Conservation (phyloP, 53 echinoderm and acorn worm species). For the Holothuria scabra region DNA sequence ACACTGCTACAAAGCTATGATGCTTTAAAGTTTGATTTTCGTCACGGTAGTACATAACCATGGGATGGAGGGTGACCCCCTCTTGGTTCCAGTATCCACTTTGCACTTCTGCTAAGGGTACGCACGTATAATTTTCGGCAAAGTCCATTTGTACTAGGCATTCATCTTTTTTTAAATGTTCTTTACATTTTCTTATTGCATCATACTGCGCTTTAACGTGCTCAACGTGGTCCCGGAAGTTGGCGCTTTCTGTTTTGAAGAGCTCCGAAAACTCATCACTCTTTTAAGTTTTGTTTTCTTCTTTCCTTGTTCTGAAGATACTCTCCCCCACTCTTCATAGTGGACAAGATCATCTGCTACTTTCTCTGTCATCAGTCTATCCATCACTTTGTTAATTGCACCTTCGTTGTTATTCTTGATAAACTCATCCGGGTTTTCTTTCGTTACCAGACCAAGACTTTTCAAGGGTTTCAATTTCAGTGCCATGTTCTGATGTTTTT, state of each 20-base stretch:
- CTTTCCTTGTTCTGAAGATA: neutral
- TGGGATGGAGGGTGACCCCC: constrained; percentile 55
- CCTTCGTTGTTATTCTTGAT: neutral
- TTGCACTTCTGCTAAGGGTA: constrained; percentile 62
- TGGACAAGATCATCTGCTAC: neutral
- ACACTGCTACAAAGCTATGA: neutral
- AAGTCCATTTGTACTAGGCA: constrained; percentile 57
- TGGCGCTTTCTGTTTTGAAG: neutral
- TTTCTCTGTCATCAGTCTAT: neutral
- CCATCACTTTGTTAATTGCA: neutral
- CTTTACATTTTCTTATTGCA: constrained; percentile 23
- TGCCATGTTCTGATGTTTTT: constrained; percentile 34
- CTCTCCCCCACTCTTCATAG: neutral
- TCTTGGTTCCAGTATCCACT: constrained; percentile 69
- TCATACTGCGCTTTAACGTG: constrained; percentile 28
- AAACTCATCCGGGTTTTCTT: neutral
- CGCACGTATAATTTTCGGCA: constrained; percentile 60
- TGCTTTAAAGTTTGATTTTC: neutral
- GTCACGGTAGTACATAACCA: constrained; percentile 54
- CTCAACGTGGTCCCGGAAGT: constrained; percentile 28
- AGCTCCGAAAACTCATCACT: neutral
- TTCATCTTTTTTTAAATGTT: constrained; percentile 4
- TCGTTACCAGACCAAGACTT: too few relatives aligned
- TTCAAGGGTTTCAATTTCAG: constrained; percentile 30
- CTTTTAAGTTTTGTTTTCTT: neutral